These are phyloP conservation scores for Eulemur coronatus DNA, from an alignment of 2,797 vertebrate genomes.

Conservation along the genomic window DNA sequence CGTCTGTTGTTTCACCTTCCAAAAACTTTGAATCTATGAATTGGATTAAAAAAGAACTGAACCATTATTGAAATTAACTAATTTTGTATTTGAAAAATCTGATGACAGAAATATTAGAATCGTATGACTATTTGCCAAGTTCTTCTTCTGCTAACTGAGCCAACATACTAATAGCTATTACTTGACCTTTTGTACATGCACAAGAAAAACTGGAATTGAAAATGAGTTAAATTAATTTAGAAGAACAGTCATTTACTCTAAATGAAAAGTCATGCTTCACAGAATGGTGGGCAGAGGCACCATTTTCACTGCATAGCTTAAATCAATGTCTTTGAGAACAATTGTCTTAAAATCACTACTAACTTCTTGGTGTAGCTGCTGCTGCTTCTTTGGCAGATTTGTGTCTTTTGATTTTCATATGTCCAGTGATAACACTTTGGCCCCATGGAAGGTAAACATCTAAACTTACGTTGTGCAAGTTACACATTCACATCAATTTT, in stretches of 20 bases:
- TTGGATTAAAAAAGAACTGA: conserved; percentile 26
- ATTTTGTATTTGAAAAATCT: conserved; percentile 54
- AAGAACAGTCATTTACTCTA: conserved; percentile 22
- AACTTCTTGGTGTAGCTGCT: neutral
- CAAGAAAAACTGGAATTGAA: conserved; percentile 52
- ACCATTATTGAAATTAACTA: conserved; percentile 52
- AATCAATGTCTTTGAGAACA: neutral
- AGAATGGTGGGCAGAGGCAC: neutral
- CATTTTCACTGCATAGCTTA: neutral
- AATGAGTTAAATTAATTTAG: conserved; percentile 54
- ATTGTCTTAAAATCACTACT: conserved; percentile 4
- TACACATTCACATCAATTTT: neutral
- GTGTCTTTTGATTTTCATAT: neutral
- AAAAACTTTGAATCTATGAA: conserved; percentile 10
- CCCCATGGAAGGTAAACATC: neutral
- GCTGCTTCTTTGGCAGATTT: neutral
- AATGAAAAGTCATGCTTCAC: conserved; percentile 25
- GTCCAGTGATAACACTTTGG: neutral
- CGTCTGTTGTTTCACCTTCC: conserved; percentile 11
- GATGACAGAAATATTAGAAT: conserved; percentile 58
- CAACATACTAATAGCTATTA: conserved; percentile 45
- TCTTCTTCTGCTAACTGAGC: conserved; percentile 5
- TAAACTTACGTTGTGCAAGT: neutral
- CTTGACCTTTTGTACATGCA: conserved; percentile 47
- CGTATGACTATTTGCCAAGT: conserved; percentile 43